phyloP scores from a whole-genome alignment of 2,797 vertebrate species.

The Sardinella longiceps region DNA sequence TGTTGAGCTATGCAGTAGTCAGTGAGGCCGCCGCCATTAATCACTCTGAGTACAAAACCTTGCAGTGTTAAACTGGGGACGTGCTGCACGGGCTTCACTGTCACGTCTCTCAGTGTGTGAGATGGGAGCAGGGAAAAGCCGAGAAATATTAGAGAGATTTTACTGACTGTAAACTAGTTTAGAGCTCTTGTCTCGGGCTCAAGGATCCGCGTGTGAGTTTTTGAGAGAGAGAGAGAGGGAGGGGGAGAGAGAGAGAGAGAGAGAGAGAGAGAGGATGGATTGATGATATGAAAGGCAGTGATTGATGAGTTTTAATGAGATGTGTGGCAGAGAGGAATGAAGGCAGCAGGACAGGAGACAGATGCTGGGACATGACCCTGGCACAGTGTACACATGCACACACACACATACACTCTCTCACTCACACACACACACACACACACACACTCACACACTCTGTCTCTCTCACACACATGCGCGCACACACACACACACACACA shows the following conservation, averaged over 20 bases:
- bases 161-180: neutral
- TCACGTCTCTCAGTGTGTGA: neutral
- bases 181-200: too few species aligned
- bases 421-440: slow-evolving; percentile 4
- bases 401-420: slow-evolving; percentile 11
- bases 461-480: too few species aligned
- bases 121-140: neutral
- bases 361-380: neutral
- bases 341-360: neutral
- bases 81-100: neutral
- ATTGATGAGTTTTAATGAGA: neutral
- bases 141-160: neutral
- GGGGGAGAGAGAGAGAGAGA: too few species aligned
- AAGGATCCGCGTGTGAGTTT: neutral
- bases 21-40: neutral
- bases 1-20: neutral
- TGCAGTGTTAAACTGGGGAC: neutral
- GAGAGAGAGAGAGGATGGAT: neutral
- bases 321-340: neutral
- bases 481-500: slow-evolving; percentile 14
- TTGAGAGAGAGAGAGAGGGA: neutral
- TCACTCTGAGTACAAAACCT: neutral
- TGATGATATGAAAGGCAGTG: neutral
- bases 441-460: too few species aligned
- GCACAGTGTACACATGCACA: neutral